Base-by-base conservation (phyloP, 2,888 invertebrate genomes). In the Magallana nippona region DNA sequence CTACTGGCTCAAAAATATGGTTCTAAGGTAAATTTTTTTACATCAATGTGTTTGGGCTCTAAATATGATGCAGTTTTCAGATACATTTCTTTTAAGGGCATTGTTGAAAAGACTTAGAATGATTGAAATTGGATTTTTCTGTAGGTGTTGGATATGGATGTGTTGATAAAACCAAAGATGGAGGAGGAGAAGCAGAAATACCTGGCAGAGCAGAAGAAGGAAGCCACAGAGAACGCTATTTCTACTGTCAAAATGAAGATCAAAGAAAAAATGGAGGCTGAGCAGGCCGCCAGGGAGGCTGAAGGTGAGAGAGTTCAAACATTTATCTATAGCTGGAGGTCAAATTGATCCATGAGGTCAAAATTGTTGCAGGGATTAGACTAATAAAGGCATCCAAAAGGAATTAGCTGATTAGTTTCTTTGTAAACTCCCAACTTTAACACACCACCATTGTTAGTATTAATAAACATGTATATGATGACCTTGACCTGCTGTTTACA, bases 1-100 rank as follows among this genome's bases (percentile, higher is more conserved):
- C 87, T 92, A 10, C 87, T 94, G 71, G 94, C 94, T 11, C 88
- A 92, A 81, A 93, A 92, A 88, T 94, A 94, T 90, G 91, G 92
- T 27, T 93, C 93, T 55, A 92, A 91, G 90, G 93, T 93, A 85
- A 86, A 88, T 84, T 81, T 19, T 27, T 19, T 60, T 15, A 60
- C 8, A 60, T 60, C 17, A 60, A 44, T 44, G 44, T 32, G 32
- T 10, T 32, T 27, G 32, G 17, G 11, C 3, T 17, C n/a, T 32
- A 8, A 17, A 13, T 44, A 44, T 44, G 5, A 44, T 3, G 44
- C 44, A 44, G 44, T 44, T 44, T 44, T 44, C 8, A 44, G 44
- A 44, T 44, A 32, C 32, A 32, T 32, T 32, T 32, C 32, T 32
- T 32, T 32, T 32, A 5, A 44, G 44, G 44, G 44, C 5, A 5